phyloP scores from a whole-genome alignment of 2,888 invertebrate genomes.

The Parthenolecanium corni region DNA sequence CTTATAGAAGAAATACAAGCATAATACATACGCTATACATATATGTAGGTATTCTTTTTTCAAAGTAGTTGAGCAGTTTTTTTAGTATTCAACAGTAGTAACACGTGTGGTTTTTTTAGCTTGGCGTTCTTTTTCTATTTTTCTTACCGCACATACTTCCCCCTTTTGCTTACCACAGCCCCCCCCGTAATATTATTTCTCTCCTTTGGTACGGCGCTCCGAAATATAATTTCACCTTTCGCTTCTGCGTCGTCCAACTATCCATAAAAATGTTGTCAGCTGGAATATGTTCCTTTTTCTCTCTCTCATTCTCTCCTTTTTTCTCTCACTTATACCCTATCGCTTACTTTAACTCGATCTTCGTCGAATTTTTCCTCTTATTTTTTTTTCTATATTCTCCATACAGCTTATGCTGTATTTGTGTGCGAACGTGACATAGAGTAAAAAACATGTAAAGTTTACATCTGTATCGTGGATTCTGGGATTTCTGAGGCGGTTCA shows the following conservation, averaged over 20 bases:
- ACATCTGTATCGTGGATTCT: too few relatives aligned
- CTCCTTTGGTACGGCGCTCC: too few relatives aligned
- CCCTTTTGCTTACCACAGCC: neutral
- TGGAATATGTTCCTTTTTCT: neutral
- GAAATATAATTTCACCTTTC: too few relatives aligned
- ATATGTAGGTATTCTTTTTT: neutral
- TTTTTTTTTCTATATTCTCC: too few relatives aligned
- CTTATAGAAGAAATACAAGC: neutral
- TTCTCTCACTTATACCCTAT: neutral
- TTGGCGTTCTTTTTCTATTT: neutral
- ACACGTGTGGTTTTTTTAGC: constrained; percentile 22
- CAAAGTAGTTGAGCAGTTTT: neutral
- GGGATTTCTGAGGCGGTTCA: too few relatives aligned
- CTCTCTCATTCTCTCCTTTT: neutral
- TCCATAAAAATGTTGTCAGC: constrained; percentile 1
- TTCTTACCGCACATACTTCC: constrained; percentile 4
- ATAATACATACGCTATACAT: neutral
- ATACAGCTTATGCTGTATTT: too few relatives aligned
- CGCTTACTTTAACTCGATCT: neutral
- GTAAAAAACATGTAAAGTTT: too few relatives aligned
- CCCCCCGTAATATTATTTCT: neutral
- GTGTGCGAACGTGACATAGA: too few relatives aligned
- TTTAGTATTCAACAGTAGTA: constrained; percentile 26
- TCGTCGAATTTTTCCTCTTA: too few relatives aligned
- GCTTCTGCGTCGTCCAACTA: too few relatives aligned